Conservation (phyloP, 2,888 invertebrate species). For the Melanophora roralis region DNA sequence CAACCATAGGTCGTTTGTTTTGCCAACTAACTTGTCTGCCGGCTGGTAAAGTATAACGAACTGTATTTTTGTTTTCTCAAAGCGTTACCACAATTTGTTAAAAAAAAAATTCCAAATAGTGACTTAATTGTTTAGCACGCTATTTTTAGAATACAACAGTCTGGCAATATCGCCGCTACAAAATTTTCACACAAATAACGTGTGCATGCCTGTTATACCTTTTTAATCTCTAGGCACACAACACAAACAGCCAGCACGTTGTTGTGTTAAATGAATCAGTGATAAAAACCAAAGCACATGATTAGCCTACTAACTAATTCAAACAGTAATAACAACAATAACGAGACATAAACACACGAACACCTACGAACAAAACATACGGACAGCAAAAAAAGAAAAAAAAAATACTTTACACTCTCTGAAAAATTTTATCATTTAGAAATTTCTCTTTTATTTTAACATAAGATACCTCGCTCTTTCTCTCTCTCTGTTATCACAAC, state of each 20-base stretch:
- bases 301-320: conserved; percentile 73
- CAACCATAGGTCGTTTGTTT: conserved; percentile 45
- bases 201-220: conserved; percentile 33
- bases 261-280: conserved; percentile 71
- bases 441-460: not conserved
- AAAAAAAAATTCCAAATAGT: no score
- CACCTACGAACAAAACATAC: conserved; percentile 17
- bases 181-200: conserved; percentile 19
- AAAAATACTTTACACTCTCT: not conserved
- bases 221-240: conserved; percentile 46
- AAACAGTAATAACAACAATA: conserved; percentile 45
- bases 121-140: no score
- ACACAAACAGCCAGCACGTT: conserved; percentile 55
- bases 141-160: no score
- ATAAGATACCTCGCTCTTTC: not conserved
- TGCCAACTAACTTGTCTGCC: conserved; percentile 31
- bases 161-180: not conserved
- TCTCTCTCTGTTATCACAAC: not conserved
- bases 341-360: conserved; percentile 15
- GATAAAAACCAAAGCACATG: conserved; percentile 74
- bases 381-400: conserved; percentile 15
- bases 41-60: not conserved
- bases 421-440: not conserved
- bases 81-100: no score
- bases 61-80: not conserved